phyloP scores from a whole-genome alignment of 1,140 invertebrate species.

The Coenobita brevimanus region DNA sequence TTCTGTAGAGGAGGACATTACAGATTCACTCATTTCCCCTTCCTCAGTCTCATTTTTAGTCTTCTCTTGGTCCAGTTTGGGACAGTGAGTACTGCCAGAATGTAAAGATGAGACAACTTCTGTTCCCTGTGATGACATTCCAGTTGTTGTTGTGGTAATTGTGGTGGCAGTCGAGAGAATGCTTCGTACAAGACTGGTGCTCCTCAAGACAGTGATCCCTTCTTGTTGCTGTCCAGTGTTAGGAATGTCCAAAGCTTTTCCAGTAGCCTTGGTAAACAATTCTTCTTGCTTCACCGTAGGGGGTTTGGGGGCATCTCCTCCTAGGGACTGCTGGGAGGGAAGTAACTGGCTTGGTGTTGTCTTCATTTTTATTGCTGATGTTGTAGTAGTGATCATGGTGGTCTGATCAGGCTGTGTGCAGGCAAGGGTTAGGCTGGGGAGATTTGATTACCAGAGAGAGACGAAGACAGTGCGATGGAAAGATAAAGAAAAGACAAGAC shows the following conservation, averaged over 20 bases:
- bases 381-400: neutral
- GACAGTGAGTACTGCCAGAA: neutral
- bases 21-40: neutral
- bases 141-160: neutral
- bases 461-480: conserved; percentile 4
- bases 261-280: neutral
- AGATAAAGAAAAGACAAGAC: too few relatives aligned
- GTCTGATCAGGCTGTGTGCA: conserved; percentile 9
- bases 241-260: neutral
- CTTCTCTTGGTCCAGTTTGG: neutral
- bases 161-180: conserved; percentile 29
- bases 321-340: too few relatives aligned
- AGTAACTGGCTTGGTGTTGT: neutral
- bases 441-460: conserved; percentile 4
- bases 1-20: conserved; percentile 50
- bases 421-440: conserved; percentile 24
- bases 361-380: neutral
- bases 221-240: neutral
- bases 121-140: neutral
- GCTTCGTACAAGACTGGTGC: conserved; percentile 28
- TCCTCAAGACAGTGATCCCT: conserved; percentile 16
- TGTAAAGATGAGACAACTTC: conserved; percentile 2
- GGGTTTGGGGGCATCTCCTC: too few relatives aligned
- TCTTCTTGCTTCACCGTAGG: too few relatives aligned
- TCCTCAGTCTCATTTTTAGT: neutral